These are phyloP conservation scores for Campoletis sonorensis DNA, from an alignment of 1,140 invertebrate species.

Conservation along the genomic window DNA sequence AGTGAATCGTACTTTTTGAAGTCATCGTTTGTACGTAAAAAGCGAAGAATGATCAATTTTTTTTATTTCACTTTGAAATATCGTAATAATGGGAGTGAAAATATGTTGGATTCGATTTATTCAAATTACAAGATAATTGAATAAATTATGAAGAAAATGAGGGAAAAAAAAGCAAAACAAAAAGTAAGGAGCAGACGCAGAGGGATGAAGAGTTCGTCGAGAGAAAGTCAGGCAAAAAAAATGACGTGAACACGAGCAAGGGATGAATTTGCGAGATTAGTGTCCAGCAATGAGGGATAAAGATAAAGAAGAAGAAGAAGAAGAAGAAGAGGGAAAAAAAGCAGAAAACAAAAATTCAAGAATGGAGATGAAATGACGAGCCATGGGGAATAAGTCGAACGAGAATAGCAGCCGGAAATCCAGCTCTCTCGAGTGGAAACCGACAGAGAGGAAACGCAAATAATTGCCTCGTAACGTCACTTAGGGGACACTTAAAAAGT, in stretches of 20 bases:
- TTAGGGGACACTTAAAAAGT: slow-evolving; percentile 67
- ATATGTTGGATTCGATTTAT: background rate
- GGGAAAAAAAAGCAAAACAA: background rate
- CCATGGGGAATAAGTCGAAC: slow-evolving; percentile 46
- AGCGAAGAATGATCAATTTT: no score
- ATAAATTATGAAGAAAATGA: background rate
- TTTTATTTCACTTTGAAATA: background rate
- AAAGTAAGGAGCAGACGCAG: background rate
- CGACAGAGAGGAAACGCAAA: slow-evolving; percentile 59
- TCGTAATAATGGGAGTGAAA: background rate
- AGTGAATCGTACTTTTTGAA: no score
- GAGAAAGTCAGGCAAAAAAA: background rate
- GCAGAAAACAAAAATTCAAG: slow-evolving; percentile 12
- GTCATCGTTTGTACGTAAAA: no score
- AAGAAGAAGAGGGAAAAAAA: no score
- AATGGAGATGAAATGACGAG: slow-evolving; percentile 26
- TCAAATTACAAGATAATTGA: no score
- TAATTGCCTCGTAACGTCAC: slow-evolving; percentile 65
- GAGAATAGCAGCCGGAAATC: slow-evolving; percentile 42
- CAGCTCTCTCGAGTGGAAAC: slow-evolving; percentile 50
- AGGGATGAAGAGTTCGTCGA: background rate
- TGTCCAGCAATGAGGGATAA: slow-evolving; percentile 27
- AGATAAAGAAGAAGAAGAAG: no score
- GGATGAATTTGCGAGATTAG: background rate
- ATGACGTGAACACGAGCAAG: background rate